Evolutionary conservation across 2,888 invertebrate genomes (phyloP).

Genomic region (Agonum fuliginosum): DNA sequence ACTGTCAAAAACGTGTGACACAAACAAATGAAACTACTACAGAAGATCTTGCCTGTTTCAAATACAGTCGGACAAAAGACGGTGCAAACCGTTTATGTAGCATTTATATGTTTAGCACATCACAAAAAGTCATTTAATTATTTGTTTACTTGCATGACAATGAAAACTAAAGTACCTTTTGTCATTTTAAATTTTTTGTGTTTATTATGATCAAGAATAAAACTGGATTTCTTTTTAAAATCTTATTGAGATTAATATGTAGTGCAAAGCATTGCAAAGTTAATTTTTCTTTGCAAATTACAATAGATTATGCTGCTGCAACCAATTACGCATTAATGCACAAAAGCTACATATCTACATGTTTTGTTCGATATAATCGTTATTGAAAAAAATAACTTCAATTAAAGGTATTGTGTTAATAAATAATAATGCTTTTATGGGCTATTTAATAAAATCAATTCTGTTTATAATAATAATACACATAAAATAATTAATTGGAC

Average conservation of each 20-base stretch:
- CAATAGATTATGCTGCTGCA: background rate
- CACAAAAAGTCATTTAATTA: slow-evolving; percentile 25
- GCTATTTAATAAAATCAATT: no score
- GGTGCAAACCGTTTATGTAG: slow-evolving; percentile 23
- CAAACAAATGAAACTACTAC: slow-evolving; percentile 14
- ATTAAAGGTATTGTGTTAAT: background rate
- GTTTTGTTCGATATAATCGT: no score
- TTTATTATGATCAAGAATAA: background rate
- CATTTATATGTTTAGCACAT: slow-evolving; percentile 40
- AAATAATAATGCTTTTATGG: no score
- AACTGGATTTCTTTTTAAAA: background rate
- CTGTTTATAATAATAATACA: no score
- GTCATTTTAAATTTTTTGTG: background rate
- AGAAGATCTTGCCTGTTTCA: background rate
- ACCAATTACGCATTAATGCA: background rate
- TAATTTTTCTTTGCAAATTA: background rate
- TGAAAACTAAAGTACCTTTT: background rate
- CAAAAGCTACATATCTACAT: background rate
- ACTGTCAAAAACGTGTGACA: background rate
- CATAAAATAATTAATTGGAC: background rate
- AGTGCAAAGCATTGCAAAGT: background rate
- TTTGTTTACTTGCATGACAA: slow-evolving; percentile 26
- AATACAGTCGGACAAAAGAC: slow-evolving; percentile 21
- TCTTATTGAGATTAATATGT: background rate
- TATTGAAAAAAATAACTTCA: background rate